Evolutionary conservation across 2,888 invertebrate genomes (phyloP).

Genomic region (Acronicta leporina): DNA sequence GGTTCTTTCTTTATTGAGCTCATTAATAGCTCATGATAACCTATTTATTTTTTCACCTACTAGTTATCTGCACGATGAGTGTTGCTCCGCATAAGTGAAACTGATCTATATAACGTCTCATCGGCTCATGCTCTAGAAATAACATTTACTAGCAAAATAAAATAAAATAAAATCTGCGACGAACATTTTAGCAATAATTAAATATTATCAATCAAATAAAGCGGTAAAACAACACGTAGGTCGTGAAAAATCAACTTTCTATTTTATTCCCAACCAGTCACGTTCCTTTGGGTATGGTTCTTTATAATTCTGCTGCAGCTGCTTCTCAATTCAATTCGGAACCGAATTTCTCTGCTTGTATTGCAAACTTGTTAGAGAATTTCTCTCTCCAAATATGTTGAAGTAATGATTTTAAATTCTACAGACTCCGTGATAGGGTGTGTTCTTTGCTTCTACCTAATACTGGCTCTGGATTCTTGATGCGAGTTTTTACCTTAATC

Average conservation of each 20-base stretch:
- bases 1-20: neutral
- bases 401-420: constrained; percentile 2
- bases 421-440: no score
- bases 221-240: constrained; percentile 1
- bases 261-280: constrained; percentile 20
- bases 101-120: neutral
- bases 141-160: neutral
- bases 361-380: constrained; percentile 4
- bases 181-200: constrained; percentile 9
- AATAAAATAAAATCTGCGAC: neutral
- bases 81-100: neutral
- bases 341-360: constrained; percentile 8
- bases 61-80: no score
- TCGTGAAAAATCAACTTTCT: constrained; percentile 19
- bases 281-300: constrained; percentile 12
- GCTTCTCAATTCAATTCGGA: constrained; percentile 13
- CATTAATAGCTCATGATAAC: no score
- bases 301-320: constrained; percentile 6
- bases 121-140: neutral
- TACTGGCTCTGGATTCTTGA: constrained; percentile 41
- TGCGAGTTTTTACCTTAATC: constrained; percentile 58
- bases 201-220: constrained; percentile 3
- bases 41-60: no score
- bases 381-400: constrained; percentile 10
- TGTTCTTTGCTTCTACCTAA: neutral